Evolutionary conservation across 2,113 vertebrate species (phyloP), one percentile per base, ranked within the genome.

Genomic region (Grammomys surdaster): DNA sequence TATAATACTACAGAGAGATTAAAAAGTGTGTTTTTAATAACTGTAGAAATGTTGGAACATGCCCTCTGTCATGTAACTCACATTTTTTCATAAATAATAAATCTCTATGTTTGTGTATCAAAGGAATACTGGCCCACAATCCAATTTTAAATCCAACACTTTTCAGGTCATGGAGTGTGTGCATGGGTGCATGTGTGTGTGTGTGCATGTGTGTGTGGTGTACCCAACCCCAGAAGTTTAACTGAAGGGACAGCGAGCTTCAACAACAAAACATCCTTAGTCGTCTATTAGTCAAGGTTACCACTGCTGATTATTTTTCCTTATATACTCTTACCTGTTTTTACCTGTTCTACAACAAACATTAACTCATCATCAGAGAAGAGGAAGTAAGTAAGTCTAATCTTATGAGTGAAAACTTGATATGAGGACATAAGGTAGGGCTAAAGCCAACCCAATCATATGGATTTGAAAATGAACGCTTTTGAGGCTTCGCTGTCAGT

Each of bases 361-460:
- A 69, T 88, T 91, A 86, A 40, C 69, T 94, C 73, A 67, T n/a
- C 20, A 76, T 84, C 48, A 88, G 51, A 94, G 65, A 95, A 92
- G 51, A 95, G 65, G 95, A 96, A 88, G 26, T 43, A 56, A 80
- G 46, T 76, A 82, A 56, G 88, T 40, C n/a, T 77, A 26, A 13
- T 84, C 92, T 95, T 56, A 72, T 72, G 22, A 13, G n/a, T 88
- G 65, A 40, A 70, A 40, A 7, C 16, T 14, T 24, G 22, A 40
- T 56, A 73, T 26, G 36, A 88, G 24, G 48, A 88, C 28, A 2
- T 63, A 26, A 72, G 20, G 67, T 88, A 56, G 46, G 65, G 33
- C 33, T 54, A 72, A n/a, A 70, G 48, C 33, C 46, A 70, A 40
- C 48, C 51, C 51, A 51, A 51, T 51, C 51, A 51, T 51, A 51